Conservation (phyloP, 2,113 vertebrate species). For the Trochalopteron elliotii region DNA sequence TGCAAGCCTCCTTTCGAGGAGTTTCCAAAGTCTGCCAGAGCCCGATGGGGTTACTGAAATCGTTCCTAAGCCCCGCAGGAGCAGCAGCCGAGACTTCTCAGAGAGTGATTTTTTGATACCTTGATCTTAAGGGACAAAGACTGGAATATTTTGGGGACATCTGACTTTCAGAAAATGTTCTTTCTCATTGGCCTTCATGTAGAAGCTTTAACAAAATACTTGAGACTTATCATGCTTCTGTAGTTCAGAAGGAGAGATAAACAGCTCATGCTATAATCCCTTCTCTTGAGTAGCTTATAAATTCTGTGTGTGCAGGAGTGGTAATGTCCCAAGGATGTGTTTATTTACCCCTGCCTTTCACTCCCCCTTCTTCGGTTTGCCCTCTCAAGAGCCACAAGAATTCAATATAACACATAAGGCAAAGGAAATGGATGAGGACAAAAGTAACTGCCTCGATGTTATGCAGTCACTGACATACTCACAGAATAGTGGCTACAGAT, state of each 20-base stretch:
- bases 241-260: slow-evolving; percentile 1
- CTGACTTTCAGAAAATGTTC: background rate
- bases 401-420: background rate
- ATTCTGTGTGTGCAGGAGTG: background rate
- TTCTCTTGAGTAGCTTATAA: background rate
- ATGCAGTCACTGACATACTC: background rate
- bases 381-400: background rate
- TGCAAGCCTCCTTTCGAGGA: background rate
- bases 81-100: accelerated
- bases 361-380: background rate
- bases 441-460: background rate
- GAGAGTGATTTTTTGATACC: background rate
- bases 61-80: background rate
- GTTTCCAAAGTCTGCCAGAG: background rate
- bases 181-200: background rate
- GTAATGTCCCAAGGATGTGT: background rate
- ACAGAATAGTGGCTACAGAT: background rate
- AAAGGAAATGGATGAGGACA: background rate
- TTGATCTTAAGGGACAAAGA: background rate
- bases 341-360: background rate
- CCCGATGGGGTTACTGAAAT: accelerated
- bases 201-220: background rate
- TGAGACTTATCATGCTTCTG: background rate
- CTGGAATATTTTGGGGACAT: background rate
- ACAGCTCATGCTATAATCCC: slow-evolving; percentile 13